A percentile compares a stretch with the other conserved stretches of the same genome.
phyloP scores from a whole-genome alignment of 1,140 invertebrate species.

The Sminthurinus signatus region DNA sequence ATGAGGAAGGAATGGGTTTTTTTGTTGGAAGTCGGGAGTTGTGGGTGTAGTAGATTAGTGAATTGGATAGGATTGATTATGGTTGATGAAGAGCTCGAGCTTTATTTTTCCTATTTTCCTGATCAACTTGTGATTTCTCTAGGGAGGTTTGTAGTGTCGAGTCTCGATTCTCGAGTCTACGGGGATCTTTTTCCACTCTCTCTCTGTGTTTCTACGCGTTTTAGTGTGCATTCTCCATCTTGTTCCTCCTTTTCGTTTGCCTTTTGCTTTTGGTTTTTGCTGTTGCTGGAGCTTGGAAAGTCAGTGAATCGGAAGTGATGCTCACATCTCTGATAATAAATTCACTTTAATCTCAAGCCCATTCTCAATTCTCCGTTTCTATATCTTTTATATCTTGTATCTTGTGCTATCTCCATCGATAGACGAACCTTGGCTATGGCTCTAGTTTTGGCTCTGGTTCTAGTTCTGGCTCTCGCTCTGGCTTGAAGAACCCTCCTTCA shows the following conservation, averaged over 20 bases:
- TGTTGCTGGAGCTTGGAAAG: constrained; percentile 3
- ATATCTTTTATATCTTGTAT: no score
- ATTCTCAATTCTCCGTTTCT: no score
- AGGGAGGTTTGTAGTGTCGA: constrained; percentile 10
- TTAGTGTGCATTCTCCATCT: not conserved
- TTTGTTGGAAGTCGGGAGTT: no score
- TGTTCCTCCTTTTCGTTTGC: not conserved
- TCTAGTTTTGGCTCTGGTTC: not conserved
- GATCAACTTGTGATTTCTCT: constrained; percentile 36
- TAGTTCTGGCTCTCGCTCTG: not conserved
- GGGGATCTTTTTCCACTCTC: constrained; percentile 14
- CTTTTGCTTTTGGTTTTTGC: not conserved
- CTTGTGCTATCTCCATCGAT: no score
- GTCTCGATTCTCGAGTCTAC: constrained; percentile 16
- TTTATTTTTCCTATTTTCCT: constrained; percentile 9
- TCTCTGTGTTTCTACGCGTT: not conserved
- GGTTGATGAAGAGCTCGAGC: constrained; percentile 10
- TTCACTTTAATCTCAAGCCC: constrained; percentile 29
- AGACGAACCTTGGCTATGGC: not conserved
- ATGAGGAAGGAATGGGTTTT: no score
- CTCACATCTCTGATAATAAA: constrained; percentile 33
- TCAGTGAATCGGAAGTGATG: constrained; percentile 40
- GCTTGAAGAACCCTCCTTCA: constrained; percentile 14
- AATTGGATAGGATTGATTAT: constrained; percentile 19
- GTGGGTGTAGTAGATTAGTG: constrained; percentile 2